Evolutionary conservation across 2,888 invertebrate species (phyloP).

Genomic region (Nomada lathburiana): DNA sequence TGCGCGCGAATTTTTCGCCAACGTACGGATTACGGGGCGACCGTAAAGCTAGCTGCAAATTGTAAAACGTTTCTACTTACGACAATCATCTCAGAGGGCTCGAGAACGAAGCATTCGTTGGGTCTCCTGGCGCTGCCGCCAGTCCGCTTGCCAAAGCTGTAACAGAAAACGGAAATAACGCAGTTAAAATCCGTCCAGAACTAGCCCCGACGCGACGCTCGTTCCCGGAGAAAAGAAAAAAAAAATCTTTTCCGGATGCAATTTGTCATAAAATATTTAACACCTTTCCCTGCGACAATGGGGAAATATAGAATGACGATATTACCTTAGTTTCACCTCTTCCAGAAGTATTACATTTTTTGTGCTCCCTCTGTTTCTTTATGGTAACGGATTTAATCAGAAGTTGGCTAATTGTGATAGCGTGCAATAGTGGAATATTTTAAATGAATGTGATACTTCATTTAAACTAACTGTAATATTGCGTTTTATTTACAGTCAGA

Average conservation of each 20-base stretch:
- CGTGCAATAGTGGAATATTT: no score
- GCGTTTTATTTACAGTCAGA: no score
- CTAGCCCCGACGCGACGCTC: background rate
- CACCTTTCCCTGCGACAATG: background rate
- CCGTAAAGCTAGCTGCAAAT: background rate
- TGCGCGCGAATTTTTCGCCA: slow-evolving; percentile 11
- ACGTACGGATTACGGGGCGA: background rate
- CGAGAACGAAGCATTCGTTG: slow-evolving; percentile 94
- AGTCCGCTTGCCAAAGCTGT: slow-evolving; percentile 93
- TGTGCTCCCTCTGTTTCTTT: no score
- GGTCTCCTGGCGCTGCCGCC: slow-evolving; percentile 91
- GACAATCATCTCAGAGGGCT: slow-evolving; percentile 95
- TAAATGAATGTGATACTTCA: no score
- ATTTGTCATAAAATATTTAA: background rate
- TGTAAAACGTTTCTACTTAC: slow-evolving; percentile 86
- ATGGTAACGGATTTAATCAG: no score
- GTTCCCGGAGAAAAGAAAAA: background rate
- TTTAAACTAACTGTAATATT: no score
- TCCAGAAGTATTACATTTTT: no score
- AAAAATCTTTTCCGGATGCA: background rate
- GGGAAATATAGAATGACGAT: no score
- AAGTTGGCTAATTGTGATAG: no score
- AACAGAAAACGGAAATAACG: slow-evolving; percentile 81
- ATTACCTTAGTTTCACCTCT: no score
- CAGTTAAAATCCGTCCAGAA: slow-evolving; percentile 2